These are phyloP conservation scores for Cathartes aura DNA, from an alignment of 2,113 vertebrate genomes.

Conservation along the genomic window DNA sequence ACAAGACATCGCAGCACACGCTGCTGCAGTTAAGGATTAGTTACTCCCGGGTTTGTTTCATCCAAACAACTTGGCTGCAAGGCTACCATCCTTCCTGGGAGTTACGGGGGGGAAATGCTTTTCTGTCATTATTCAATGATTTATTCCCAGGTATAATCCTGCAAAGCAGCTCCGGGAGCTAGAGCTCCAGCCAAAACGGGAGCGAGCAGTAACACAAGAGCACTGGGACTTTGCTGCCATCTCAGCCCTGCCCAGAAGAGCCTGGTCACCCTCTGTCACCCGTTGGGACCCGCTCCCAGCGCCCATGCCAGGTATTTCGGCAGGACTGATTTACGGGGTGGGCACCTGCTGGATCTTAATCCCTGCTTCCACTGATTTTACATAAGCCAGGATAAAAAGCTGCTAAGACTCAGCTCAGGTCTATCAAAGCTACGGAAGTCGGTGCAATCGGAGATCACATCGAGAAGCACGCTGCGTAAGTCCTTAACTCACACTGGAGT, in stretches of 20 bases:
- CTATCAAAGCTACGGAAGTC: fast-evolving
- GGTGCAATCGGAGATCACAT: fast-evolving
- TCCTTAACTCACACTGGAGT: background rate
- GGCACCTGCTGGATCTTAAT: background rate
- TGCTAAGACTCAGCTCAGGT: background rate
- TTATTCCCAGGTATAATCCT: background rate
- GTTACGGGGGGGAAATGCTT: background rate
- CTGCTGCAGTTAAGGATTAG: background rate
- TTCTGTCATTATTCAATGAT: background rate
- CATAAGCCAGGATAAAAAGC: background rate
- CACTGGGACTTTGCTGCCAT: background rate
- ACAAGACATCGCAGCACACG: fast-evolving
- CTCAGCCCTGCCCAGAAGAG: background rate
- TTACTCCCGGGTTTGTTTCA: background rate
- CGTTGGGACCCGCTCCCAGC: fast-evolving
- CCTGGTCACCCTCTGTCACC: background rate
- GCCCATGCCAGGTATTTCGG: fast-evolving
- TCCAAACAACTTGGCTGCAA: background rate
- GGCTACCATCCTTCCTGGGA: background rate
- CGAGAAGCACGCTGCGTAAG: background rate
- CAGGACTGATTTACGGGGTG: background rate
- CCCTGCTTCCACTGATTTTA: fast-evolving
- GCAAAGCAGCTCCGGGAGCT: background rate
- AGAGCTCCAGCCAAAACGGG: background rate
- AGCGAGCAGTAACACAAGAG: background rate